Evolutionary conservation across 1,140 invertebrate genomes (phyloP).

Genomic region (Pogonomyrmex barbatus): DNA sequence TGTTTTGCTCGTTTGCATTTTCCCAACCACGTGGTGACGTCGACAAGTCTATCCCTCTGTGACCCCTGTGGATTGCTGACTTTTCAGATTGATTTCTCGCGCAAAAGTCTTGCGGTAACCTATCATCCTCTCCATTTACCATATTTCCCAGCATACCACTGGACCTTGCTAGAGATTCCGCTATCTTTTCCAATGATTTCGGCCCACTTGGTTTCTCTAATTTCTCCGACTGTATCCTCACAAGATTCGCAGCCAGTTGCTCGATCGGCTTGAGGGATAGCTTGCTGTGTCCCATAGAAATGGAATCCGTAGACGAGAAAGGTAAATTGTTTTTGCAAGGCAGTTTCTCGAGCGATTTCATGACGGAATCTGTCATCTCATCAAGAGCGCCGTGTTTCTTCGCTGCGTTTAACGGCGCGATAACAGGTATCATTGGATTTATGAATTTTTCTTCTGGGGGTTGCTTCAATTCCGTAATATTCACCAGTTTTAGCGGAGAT

Average conservation of each 20-base stretch:
- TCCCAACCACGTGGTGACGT: conserved; percentile 81
- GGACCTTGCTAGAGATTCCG: conserved; percentile 82
- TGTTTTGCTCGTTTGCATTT: conserved; percentile 74
- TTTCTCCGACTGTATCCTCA: conserved; percentile 82
- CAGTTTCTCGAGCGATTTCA: conserved; percentile 74
- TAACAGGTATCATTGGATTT: conserved; percentile 37
- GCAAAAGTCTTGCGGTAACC: conserved; percentile 74
- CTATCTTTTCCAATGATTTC: conserved; percentile 84
- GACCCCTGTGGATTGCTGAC: conserved; percentile 63
- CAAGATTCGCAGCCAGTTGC: conserved; percentile 82
- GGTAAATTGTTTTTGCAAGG: conserved; percentile 68
- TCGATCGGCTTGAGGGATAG: conserved; percentile 83
- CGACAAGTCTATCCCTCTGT: conserved; percentile 82
- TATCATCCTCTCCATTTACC: conserved; percentile 77
- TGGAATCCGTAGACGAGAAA: conserved; percentile 64
- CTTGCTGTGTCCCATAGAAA: conserved; percentile 74
- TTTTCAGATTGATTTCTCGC: conserved; percentile 72
- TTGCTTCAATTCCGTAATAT: conserved; percentile 76
- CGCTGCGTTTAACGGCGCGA: conserved; percentile 30
- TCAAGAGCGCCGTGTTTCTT: conserved; percentile 65
- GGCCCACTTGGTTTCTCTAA: conserved; percentile 80
- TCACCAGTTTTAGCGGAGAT: conserved; percentile 80
- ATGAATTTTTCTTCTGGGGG: conserved; percentile 69
- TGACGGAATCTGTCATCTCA: conserved; percentile 55
- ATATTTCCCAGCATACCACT: conserved; percentile 71